phyloP scores from a whole-genome alignment of 2,113 vertebrate genomes.

The Cinclus mexicanus region DNA sequence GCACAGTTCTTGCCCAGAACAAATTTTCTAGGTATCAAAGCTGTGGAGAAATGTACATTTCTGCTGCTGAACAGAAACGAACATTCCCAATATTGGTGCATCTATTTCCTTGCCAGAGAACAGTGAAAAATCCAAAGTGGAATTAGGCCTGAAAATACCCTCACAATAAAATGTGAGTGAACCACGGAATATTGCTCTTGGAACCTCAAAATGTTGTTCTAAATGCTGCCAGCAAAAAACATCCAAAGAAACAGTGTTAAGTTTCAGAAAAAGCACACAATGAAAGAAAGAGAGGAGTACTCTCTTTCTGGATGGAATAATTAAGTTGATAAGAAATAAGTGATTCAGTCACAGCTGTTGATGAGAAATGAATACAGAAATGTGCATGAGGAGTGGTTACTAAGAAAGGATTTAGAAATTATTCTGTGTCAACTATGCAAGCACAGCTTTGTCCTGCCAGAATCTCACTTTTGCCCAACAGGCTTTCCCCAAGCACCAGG shows the following conservation, averaged over 20 bases:
- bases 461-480: not conserved
- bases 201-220: not conserved
- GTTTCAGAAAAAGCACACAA: not conserved
- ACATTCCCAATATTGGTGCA: not conserved
- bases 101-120: not conserved
- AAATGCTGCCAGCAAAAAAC: not conserved
- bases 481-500: not conserved
- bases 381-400: not conserved
- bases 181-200: not conserved
- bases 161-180: not conserved
- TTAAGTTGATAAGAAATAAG: not conserved
- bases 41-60: not conserved
- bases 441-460: not conserved
- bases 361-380: not conserved
- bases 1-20: not conserved
- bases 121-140: not conserved
- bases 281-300: not conserved
- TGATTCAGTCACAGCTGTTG: not conserved
- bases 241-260: not conserved
- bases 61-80: not conserved
- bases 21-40: conserved; percentile 20
- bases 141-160: not conserved
- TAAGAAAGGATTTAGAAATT: not conserved
- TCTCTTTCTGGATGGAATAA: not conserved
- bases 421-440: not conserved